phyloP scores from a whole-genome alignment of 2,888 invertebrate species.

The Tenodera sinensis region DNA sequence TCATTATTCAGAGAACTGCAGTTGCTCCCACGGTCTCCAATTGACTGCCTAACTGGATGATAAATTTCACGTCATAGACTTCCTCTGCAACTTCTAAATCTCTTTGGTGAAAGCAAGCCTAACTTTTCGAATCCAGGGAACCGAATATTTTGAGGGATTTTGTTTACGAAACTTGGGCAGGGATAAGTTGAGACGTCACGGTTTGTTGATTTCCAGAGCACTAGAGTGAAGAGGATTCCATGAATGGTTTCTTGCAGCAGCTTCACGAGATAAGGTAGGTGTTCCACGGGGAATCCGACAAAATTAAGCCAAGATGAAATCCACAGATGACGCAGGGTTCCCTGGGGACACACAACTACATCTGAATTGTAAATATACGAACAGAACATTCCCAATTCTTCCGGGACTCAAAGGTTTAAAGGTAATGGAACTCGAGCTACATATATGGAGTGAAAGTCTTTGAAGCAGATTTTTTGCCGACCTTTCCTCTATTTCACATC shows the following conservation, averaged over 20 bases:
- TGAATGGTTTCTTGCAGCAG: background rate
- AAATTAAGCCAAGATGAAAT: background rate
- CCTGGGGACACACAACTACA: background rate
- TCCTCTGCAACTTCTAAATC: background rate
- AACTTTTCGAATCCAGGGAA: no score
- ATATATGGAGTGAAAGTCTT: background rate
- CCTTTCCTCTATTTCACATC: no score
- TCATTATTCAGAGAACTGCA: no score
- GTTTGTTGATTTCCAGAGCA: background rate
- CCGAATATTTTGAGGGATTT: background rate
- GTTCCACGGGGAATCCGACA: background rate
- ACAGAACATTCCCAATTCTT: background rate
- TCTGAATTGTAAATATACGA: background rate
- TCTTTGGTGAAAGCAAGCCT: background rate
- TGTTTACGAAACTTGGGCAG: background rate
- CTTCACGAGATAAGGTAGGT: background rate
- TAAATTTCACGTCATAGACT: background rate
- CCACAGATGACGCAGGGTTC: background rate
- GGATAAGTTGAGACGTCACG: background rate
- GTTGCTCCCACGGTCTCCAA: no score
- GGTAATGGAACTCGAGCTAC: background rate
- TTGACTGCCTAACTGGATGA: no score
- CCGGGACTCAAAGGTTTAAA: background rate
- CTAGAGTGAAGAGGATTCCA: background rate
- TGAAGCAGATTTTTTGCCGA: background rate